Evolutionary conservation across 2,888 invertebrate species (phyloP).

Genomic region (Thecocarcelia acutangulata): DNA sequence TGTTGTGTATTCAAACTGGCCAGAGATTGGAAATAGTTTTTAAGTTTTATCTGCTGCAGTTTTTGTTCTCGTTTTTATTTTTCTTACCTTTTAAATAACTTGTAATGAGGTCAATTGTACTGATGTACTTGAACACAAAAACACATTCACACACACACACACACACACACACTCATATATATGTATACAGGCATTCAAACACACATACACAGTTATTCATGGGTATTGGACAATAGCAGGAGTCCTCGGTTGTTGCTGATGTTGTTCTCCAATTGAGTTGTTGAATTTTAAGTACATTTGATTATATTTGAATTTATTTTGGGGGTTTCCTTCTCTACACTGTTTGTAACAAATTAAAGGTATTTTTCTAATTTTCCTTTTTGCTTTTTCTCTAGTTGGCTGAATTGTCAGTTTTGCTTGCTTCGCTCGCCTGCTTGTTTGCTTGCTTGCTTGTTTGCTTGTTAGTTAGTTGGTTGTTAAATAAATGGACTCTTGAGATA

Average conservation of each 20-base stretch:
- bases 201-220: neutral
- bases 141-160: no score
- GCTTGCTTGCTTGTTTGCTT: no score
- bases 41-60: conserved; percentile 12
- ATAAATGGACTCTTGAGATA: conserved; percentile 57
- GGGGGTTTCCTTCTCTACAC: conserved; percentile 29
- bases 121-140: neutral
- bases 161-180: neutral
- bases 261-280: conserved; percentile 44
- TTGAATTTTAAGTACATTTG: conserved; percentile 38
- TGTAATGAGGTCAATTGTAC: conserved; percentile 63
- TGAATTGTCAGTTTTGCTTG: conserved; percentile 39
- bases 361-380: conserved; percentile 26
- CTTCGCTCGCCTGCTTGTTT: no score
- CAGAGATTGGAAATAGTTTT: conserved; percentile 30
- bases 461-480: no score
- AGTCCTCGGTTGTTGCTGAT: neutral
- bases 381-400: conserved; percentile 14
- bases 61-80: conserved; percentile 6
- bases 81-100: conserved; percentile 38
- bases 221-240: conserved; percentile 23
- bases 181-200: no score
- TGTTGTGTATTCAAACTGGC: conserved; percentile 16
- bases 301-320: conserved; percentile 57
- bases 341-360: conserved; percentile 61